phyloP scores from a whole-genome alignment of 2,888 invertebrate genomes.

The Miltochrista miniata region DNA sequence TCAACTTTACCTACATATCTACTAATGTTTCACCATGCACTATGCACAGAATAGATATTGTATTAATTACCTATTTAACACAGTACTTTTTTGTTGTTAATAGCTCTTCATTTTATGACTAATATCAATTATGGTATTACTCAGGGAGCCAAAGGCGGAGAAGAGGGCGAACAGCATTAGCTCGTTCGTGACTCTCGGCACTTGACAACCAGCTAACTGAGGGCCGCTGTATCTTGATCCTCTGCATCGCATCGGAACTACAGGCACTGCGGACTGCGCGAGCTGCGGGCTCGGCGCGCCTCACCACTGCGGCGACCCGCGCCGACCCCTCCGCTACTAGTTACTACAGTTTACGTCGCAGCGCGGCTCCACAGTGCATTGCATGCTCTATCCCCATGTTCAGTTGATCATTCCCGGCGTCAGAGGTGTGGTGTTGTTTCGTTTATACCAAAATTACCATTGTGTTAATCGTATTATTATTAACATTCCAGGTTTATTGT shows the following conservation, averaged over 20 bases:
- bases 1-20: constrained; percentile 12
- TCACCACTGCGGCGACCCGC: constrained; percentile 52
- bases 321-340: constrained; percentile 34
- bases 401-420: constrained; percentile 47
- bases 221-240: constrained; percentile 77
- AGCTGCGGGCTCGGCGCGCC: constrained; percentile 34
- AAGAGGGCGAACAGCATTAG: constrained; percentile 95
- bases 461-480: constrained; percentile 73
- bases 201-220: constrained; percentile 86
- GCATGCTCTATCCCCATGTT: constrained; percentile 61
- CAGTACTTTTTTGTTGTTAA: constrained; percentile 23
- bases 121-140: constrained; percentile 20
- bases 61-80: constrained; percentile 29
- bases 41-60: constrained; percentile 55
- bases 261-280: constrained; percentile 55
- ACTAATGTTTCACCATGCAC: constrained; percentile 69
- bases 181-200: constrained; percentile 89
- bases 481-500: constrained; percentile 81
- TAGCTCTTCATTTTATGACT: constrained; percentile 18
- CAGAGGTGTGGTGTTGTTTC: constrained; percentile 67
- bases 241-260: constrained; percentile 64
- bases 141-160: constrained; percentile 92
- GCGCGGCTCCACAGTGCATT: constrained; percentile 36
- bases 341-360: constrained; percentile 5
- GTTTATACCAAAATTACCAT: constrained; percentile 78